phyloP scores from a whole-genome alignment of 2,797 vertebrate species.

The Malurus leucopterus region DNA sequence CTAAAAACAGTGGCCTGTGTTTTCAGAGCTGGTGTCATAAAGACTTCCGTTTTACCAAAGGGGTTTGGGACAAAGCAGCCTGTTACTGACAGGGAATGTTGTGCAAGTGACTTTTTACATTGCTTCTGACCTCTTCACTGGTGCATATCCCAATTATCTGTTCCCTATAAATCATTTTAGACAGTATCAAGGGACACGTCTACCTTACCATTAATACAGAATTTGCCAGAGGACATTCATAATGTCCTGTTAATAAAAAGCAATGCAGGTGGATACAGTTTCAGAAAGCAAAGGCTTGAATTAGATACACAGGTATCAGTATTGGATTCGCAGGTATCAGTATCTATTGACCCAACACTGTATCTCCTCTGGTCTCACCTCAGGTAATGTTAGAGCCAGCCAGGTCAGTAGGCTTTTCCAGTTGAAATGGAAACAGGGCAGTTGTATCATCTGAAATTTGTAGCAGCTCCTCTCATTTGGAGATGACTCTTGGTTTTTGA shows the following conservation, averaged over 20 bases:
- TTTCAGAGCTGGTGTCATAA: neutral
- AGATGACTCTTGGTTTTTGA: constrained; percentile 13
- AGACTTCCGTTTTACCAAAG: neutral
- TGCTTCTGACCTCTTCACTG: neutral
- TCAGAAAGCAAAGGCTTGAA: constrained; percentile 53
- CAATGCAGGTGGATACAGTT: constrained; percentile 20
- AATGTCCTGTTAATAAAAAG: constrained; percentile 9
- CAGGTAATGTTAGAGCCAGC: constrained; percentile 43
- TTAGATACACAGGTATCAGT: constrained; percentile 58
- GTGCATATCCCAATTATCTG: fast-evolving
- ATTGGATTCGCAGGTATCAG: constrained; percentile 50
- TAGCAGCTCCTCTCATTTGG: constrained; percentile 27
- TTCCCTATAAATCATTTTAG: neutral
- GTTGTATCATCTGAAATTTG: constrained; percentile 43
- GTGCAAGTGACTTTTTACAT: neutral
- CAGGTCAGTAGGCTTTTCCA: constrained; percentile 44
- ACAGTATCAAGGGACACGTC: neutral
- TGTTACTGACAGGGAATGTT: neutral
- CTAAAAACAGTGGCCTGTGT: neutral
- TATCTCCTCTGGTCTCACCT: constrained; percentile 49
- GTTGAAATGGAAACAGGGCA: constrained; percentile 54
- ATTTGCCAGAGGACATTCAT: neutral
- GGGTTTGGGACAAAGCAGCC: neutral
- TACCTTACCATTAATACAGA: neutral
- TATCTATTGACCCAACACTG: constrained; percentile 43